These are phyloP conservation scores for Lamellibrachia luymesi DNA, from an alignment of 1,140 invertebrate species.

Conservation along the genomic window DNA sequence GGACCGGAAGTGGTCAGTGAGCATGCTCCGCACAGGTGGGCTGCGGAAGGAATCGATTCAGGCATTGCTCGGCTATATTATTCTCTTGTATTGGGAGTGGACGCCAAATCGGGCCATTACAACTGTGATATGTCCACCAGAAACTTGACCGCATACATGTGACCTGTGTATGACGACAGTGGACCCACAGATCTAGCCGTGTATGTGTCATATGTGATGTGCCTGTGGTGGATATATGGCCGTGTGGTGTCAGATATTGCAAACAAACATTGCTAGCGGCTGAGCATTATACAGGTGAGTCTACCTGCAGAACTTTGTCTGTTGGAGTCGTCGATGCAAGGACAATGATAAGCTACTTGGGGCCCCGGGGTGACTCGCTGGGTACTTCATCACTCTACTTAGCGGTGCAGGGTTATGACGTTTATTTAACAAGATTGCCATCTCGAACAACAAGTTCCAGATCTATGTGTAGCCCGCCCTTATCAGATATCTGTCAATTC, in stretches of 20 bases:
- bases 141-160: neutral
- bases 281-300: neutral
- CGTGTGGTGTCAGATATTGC: neutral
- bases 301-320: neutral
- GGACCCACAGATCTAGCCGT: neutral
- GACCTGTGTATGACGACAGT: neutral
- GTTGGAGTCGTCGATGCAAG: too few relatives aligned
- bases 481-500: too few relatives aligned
- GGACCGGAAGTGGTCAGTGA: neutral
- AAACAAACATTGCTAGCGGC: neutral
- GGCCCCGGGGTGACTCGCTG: too few relatives aligned
- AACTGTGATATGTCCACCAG: neutral
- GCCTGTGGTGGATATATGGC: neutral
- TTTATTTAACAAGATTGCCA: too few relatives aligned
- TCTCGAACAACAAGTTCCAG: too few relatives aligned
- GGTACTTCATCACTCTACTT: too few relatives aligned
- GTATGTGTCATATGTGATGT: neutral
- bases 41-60: neutral
- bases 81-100: neutral
- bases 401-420: too few relatives aligned
- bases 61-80: neutral
- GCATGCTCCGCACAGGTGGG: neutral
- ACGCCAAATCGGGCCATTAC: neutral
- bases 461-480: too few relatives aligned
- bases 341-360: too few relatives aligned